Evolutionary conservation across 2,888 invertebrate genomes (phyloP).

Genomic region (Pheosia gnoma): DNA sequence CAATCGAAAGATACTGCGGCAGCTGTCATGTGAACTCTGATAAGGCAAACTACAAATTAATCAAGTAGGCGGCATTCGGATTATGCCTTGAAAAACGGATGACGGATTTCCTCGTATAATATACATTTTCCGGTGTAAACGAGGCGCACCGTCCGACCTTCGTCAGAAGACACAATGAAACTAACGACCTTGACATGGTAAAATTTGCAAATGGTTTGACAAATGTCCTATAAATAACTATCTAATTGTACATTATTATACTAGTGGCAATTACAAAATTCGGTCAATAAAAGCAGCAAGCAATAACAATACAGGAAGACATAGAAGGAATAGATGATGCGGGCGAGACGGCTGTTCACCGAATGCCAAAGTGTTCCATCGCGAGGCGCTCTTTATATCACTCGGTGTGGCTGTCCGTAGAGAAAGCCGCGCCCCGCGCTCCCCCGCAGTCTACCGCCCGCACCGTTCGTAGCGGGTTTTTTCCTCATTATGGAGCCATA

Average conservation of each 20-base stretch:
- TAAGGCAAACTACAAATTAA: slow-evolving; percentile 51
- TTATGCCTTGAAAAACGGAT: slow-evolving; percentile 76
- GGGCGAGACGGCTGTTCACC: slow-evolving; percentile 82
- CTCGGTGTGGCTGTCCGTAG: slow-evolving; percentile 71
- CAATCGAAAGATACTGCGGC: slow-evolving; percentile 49
- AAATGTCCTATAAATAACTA: slow-evolving; percentile 72
- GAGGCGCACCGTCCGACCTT: slow-evolving; percentile 74
- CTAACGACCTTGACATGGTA: slow-evolving; percentile 80
- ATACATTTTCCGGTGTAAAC: slow-evolving; percentile 74
- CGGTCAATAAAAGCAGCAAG: slow-evolving; percentile 60
- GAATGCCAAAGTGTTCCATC: slow-evolving; percentile 81
- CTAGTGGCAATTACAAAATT: slow-evolving; percentile 67
- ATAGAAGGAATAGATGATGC: slow-evolving; percentile 68
- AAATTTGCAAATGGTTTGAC: slow-evolving; percentile 72
- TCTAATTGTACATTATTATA: slow-evolving; percentile 70
- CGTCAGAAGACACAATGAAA: slow-evolving; percentile 79
- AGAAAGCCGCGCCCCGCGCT: slow-evolving; percentile 81
- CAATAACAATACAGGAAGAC: slow-evolving; percentile 61
- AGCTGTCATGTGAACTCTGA: slow-evolving; percentile 46
- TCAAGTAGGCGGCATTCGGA: slow-evolving; percentile 59
- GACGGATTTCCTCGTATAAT: slow-evolving; percentile 76
- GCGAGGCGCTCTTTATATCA: slow-evolving; percentile 81
- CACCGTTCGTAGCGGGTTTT: slow-evolving; percentile 77
- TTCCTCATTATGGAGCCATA: slow-evolving; percentile 79
- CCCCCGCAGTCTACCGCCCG: slow-evolving; percentile 65